A percentile compares a stretch with the other conserved stretches of the same genome.
phyloP scores from a whole-genome alignment of 2,888 invertebrate species.

The Drosophila sordidapex region DNA sequence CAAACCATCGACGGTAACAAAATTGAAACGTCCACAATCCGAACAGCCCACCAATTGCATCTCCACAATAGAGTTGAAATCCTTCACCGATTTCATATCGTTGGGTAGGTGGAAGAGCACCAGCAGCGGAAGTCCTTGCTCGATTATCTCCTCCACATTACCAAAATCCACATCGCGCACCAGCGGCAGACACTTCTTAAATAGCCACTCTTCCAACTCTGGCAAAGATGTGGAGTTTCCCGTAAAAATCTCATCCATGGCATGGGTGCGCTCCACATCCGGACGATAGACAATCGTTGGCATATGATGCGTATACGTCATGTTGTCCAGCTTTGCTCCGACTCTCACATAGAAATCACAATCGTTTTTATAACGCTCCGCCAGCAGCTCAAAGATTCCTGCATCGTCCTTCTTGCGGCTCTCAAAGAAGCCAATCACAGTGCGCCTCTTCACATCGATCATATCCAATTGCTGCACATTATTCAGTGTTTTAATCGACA shows the following conservation, averaged over 20 bases:
- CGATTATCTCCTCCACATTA: conserved; percentile 67
- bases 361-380: conserved; percentile 53
- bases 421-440: conserved; percentile 53
- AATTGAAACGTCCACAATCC: conserved; percentile 38
- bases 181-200: conserved; percentile 48
- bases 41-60: conserved; percentile 40
- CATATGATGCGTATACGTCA: conserved; percentile 29
- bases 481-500: conserved; percentile 23
- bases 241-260: conserved; percentile 32
- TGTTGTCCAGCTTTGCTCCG: conserved; percentile 10
- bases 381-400: conserved; percentile 24
- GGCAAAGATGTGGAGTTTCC: neutral
- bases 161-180: conserved; percentile 52
- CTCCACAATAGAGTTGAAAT: conserved; percentile 63
- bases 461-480: conserved; percentile 15
- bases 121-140: conserved; percentile 45
- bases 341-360: conserved; percentile 61
- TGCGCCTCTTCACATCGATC: conserved; percentile 35
- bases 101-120: conserved; percentile 54
- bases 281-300: conserved; percentile 52
- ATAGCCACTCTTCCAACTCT: conserved; percentile 45
- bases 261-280: conserved; percentile 49
- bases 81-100: conserved; percentile 48
- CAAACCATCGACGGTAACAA: conserved; percentile 47
- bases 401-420: neutral